Base-by-base conservation (phyloP, 2,888 invertebrate genomes). In the Priocnemis perturbator region DNA sequence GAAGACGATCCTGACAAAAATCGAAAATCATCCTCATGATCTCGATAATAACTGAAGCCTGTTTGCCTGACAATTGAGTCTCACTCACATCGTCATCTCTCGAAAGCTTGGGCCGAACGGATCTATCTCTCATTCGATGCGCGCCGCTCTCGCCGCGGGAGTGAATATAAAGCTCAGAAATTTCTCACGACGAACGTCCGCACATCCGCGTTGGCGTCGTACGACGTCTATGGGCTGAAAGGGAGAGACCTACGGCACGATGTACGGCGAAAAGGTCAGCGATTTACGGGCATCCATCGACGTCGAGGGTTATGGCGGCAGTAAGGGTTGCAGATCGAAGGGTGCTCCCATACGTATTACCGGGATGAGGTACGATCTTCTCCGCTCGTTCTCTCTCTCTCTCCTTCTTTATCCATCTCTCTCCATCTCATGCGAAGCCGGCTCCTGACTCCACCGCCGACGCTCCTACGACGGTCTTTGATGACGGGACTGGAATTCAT, bases 251-350 rank as follows among this genome's bases (percentile, higher is more conserved):
- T 11, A 45, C 14, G 50, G n/a, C 14, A 58, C 52, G 64, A 57
- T 50, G 60, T 70, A 64, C 56, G 55, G 50, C 50, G 48, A 69
- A 74, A 74, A 67, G 74, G 67, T 74, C 70, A 65, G 60, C 74
- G 63, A 74, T 74, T 71, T 74, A 74, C 60, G 70, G 60, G 60
- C 62, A 60, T 67, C 65, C 67, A 63, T 65, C 67, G 62, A 59
- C 47, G 72, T 52, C 55, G 47, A 67, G 62, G 57, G 58, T 69
- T 72, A 67, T 60, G 65, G 47, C 44, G 55, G 21, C 19, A 44
- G 50, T 2, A 57, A 67, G 61, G 59, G 23, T 57, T 23, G n/a
- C 50, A 17, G 50, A 50, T 50, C 19, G 19, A 57, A 57, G 20
- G 58, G 20, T 58, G n/a, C 45, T 37, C 17, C 50, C 19, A 50